These are phyloP conservation scores for Ondatra zibethicus DNA, from an alignment of 2,113 vertebrate species.

Conservation along the genomic window DNA sequence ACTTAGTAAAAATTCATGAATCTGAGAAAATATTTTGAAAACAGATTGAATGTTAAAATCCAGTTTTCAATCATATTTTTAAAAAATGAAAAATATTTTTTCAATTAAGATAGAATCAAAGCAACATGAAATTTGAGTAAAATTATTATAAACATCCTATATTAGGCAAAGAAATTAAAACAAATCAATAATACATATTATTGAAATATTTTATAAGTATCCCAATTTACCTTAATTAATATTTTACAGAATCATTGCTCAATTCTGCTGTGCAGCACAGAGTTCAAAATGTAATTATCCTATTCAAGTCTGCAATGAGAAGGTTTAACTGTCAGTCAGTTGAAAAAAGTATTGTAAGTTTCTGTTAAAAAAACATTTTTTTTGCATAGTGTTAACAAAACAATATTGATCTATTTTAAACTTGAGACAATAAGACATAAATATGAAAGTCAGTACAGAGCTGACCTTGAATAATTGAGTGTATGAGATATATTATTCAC, in stretches of 20 bases:
- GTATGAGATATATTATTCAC: not conserved
- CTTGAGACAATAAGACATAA: slow-evolving; percentile 12
- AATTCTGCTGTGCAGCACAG: not conserved
- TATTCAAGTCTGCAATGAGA: not conserved
- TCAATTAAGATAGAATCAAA: slow-evolving; percentile 66
- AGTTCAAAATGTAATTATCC: not conserved
- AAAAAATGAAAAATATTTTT: not conserved
- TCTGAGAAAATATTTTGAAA: not conserved
- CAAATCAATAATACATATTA: slow-evolving; percentile 61
- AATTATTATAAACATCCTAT: slow-evolving; percentile 61
- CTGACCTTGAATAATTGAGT: slow-evolving; percentile 34
- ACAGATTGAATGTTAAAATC: not conserved
- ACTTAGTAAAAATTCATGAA: not conserved
- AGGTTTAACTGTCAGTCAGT: slow-evolving; percentile 28
- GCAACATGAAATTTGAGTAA: slow-evolving; percentile 63
- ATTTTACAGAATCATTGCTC: slow-evolving; percentile 70
- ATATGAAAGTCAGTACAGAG: not conserved
- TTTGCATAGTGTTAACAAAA: not conserved
- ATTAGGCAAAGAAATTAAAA: slow-evolving; percentile 71
- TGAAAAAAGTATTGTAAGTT: slow-evolving; percentile 67
- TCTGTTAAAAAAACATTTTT: slow-evolving; percentile 22
- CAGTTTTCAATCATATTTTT: not conserved
- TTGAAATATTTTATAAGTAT: slow-evolving; percentile 41
- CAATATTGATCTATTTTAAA: slow-evolving; percentile 23
- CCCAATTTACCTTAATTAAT: slow-evolving; percentile 72